Percentiles rank a stretch among this genome's conserved stretches.
Conservation (phyloP, 2,113 vertebrate species). For the Albula goreensis region DNA sequence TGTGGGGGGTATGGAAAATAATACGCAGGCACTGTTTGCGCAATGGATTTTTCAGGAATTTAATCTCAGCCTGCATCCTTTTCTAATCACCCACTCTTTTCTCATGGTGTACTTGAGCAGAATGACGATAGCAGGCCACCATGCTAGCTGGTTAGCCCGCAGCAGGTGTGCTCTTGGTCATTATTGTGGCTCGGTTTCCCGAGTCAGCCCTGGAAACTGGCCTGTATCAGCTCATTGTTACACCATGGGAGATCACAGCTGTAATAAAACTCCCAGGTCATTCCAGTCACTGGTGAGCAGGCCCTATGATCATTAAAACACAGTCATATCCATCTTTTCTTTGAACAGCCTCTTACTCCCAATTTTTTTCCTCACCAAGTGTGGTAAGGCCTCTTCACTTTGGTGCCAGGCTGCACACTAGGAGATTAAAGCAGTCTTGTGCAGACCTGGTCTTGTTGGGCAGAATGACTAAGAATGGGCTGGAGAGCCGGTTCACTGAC, state of each 20-base stretch:
- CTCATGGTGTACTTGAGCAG: not conserved
- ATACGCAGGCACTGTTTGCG: not conserved
- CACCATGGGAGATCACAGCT: not conserved
- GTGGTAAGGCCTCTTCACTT: too few species aligned
- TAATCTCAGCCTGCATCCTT: not conserved
- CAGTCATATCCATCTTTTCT: too few species aligned
- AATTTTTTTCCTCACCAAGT: too few species aligned
- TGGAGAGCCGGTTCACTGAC: not conserved
- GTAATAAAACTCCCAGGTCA: not conserved
- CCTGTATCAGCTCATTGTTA: not conserved
- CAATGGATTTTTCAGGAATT: not conserved
- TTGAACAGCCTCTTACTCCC: too few species aligned
- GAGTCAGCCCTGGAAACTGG: not conserved
- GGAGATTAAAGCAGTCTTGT: not conserved
- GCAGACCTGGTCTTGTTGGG: not conserved
- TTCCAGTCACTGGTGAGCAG: not conserved
- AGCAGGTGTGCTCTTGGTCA: too few species aligned
- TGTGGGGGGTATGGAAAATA: not conserved
- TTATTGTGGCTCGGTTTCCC: not conserved
- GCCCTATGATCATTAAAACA: not conserved
- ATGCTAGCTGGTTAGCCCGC: not conserved
- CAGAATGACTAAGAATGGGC: not conserved
- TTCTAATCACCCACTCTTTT: not conserved
- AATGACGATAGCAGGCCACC: not conserved
- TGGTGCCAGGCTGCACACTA: not conserved